phyloP scores from a whole-genome alignment of 2,113 vertebrate species.

The Zosterops hypoxanthus region DNA sequence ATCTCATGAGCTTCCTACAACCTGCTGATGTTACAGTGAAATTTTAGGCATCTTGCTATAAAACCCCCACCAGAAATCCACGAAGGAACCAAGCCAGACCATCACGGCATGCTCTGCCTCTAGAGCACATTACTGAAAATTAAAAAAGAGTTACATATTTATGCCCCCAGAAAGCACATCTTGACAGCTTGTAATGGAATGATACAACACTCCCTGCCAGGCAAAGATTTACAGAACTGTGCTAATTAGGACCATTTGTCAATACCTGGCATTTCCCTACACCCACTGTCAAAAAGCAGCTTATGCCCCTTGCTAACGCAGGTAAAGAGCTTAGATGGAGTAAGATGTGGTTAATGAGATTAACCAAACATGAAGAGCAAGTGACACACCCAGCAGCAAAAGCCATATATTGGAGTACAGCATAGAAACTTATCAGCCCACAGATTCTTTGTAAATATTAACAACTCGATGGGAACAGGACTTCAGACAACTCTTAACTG shows the following conservation, averaged over 20 bases:
- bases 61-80: not conserved
- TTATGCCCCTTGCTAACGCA: not conserved
- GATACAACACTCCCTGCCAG: not conserved
- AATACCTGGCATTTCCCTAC: not conserved
- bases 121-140: not conserved
- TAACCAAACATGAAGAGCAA: not conserved
- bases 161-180: not conserved
- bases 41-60: not conserved
- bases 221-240: slow-evolving; percentile 12
- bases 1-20: not conserved
- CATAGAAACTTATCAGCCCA: not conserved
- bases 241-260: slow-evolving; percentile 41
- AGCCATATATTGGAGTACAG: not conserved
- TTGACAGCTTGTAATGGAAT: not conserved
- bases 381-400: not conserved
- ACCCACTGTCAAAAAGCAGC: not conserved
- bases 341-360: slow-evolving; percentile 1
- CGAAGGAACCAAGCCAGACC: not conserved
- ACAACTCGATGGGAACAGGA: not conserved
- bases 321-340: not conserved
- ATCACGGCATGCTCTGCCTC: fast-evolving
- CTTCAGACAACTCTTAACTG: slow-evolving; percentile 7
- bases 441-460: not conserved
- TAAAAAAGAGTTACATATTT: not conserved
- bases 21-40: not conserved